Base-by-base conservation (phyloP, 2,888 invertebrate species). In the Xestia xanthographa region DNA sequence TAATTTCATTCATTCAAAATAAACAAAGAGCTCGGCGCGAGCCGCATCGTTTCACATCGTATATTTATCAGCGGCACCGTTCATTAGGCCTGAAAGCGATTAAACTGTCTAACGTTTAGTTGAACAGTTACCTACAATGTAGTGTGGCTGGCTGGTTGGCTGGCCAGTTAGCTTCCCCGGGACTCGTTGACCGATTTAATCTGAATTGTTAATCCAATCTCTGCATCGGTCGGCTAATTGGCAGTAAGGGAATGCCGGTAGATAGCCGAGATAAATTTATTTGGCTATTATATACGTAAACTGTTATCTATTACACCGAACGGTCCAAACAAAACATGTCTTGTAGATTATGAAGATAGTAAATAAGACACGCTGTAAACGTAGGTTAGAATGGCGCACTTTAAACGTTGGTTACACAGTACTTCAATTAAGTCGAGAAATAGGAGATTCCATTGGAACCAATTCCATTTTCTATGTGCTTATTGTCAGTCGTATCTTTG, bases 181-280 rank as follows among this genome's bases (percentile, higher is more conserved):
- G 89, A 91, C 90, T 91, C 76, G 86, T 83, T 90, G 90, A 88
- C 88, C 92, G 92, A 93, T 94, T 92, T 93, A 94, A 95, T 95
- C 94, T 94, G 92, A 94, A 94, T 94, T 93, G 94, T 93, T 94
- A 95, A 95, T 95, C 90, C 91, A 86, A 94, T 94, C 92, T 91
- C 87, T 79, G 88, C 90, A 93, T 93, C 92, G 86, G 84, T 84
- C 84, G 86, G 88, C 92, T 95, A 95, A 95, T 95, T 95, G 95
- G 94, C 94, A 92, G 90, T 90, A 89, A 85, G 79, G 88, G 90
- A 91, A 92, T 85, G 84, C 86, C n/a, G 60, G 68, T 85, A 86
- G 87, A 88, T 89, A 92, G 90, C 91, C 88, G 69, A 82, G 84
- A 84, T 89, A 89, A 91, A 94, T 94, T 94, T 94, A 95, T 94